Percentiles rank a stretch among this genome's conserved stretches.
Evolutionary conservation across 2,113 vertebrate species (phyloP).

Genomic region (Alexandromys fortis): DNA sequence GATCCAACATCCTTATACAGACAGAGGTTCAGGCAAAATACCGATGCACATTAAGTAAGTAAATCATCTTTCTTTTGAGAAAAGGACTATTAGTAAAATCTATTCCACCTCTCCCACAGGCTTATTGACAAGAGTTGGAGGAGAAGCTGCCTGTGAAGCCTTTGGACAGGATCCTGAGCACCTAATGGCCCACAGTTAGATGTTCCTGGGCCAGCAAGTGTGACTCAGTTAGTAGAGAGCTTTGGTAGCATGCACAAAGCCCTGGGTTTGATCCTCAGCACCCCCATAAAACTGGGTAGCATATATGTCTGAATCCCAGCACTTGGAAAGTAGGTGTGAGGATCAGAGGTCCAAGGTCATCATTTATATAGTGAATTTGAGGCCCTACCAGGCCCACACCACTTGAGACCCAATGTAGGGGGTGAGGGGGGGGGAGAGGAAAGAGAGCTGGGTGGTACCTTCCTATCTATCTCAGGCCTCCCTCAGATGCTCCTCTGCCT

Average conservation of each 20-base stretch:
- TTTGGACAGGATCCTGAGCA: background rate
- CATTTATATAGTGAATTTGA: background rate
- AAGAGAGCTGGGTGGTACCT: background rate
- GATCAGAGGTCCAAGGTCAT: background rate
- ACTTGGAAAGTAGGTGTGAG: too few species aligned
- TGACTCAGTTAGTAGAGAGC: background rate
- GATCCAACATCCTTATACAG: background rate
- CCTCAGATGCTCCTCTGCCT: background rate
- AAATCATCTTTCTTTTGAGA: background rate
- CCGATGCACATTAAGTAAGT: background rate
- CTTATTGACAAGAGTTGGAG: background rate
- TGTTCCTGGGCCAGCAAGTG: background rate
- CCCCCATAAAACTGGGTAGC: background rate
- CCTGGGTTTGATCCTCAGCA: background rate
- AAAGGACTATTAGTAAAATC: background rate
- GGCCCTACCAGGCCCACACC: background rate
- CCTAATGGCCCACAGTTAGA: background rate
- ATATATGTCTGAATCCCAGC: background rate
- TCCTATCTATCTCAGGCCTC: too few species aligned
- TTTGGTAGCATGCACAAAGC: background rate
- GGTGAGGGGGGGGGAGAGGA: too few species aligned
- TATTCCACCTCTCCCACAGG: too few species aligned
- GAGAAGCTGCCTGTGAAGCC: background rate
- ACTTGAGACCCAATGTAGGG: background rate
- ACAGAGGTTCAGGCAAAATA: background rate